Evolutionary conservation across 2,888 invertebrate species (phyloP), one percentile per base, ranked within the genome.

Genomic region (Autographa pulchrina): DNA sequence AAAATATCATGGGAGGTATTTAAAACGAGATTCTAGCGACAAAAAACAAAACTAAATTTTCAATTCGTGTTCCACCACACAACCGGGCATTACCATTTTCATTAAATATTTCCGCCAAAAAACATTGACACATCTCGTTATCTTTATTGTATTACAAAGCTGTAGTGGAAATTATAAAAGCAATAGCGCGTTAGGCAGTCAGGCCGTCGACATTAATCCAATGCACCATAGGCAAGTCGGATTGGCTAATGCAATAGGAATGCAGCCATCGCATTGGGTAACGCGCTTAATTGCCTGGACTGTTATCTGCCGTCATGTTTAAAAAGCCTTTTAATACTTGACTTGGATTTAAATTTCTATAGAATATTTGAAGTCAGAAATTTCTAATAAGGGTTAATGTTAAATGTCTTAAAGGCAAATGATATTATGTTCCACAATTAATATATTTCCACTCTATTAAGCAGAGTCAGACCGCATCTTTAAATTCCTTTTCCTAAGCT

Each of bases 221-320:
- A 13, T 75, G 72, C 65, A 68, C 60, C 25, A 77, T 65, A 62
- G 62, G 52, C 60, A 60, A 65, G 74, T 64, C 54, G 65, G 79
- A 78, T 72, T 77, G 58, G 64, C 62, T 70, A 78, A 67, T 64
- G 62, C 62, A 78, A 74, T 77, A 74, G 70, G 66, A 78, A 54
- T 70, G 70, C 66, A 74, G 66, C 70, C 66, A 74, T 64, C 62
- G 58, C 66, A 74, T 78, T 74, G 54, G 52, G 62, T 74, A 78
- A 71, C 43, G 59, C 68, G 75, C 65, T 68, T 71, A 78, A 71
- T 68, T 67, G 35, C 60, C 32, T 68, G 60, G 69, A 65, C 60
- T 65, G 54, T 68, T 63, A 74, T 74, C 38, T 65, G 59, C n/a
- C 31, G 13, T 71, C 60, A 65, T 20, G 58, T 61, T 65, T 68